These are phyloP conservation scores for Microctonus brassicae DNA, from an alignment of 2,888 invertebrate genomes.

Conservation along the genomic window DNA sequence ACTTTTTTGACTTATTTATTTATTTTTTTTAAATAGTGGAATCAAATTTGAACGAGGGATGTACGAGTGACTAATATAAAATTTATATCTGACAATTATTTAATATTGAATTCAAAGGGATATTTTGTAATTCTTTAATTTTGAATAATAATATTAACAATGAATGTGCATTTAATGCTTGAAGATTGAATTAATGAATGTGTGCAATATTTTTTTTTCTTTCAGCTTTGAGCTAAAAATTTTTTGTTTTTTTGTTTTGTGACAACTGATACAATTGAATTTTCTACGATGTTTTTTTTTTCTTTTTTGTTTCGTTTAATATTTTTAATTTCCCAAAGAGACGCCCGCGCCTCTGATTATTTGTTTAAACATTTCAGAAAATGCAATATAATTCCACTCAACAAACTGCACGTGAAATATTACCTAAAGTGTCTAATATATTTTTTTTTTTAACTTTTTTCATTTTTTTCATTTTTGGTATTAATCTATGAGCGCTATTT, in stretches of 20 bases:
- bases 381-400: not conserved
- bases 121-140: not conserved
- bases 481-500: constrained; percentile 34
- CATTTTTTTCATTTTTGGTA: constrained; percentile 17
- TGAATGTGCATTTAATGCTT: not conserved
- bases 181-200: constrained; percentile 25
- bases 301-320: not conserved
- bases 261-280: not conserved
- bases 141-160: constrained; percentile 1
- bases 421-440: not conserved
- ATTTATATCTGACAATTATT: not conserved
- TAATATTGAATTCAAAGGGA: not conserved
- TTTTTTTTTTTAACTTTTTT: not conserved
- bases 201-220: not conserved
- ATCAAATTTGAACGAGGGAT: not conserved
- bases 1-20: not conserved
- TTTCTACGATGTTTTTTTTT: not conserved
- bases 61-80: constrained; percentile 1
- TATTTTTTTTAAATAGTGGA: not conserved
- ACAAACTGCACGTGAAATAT: not conserved
- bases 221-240: not conserved
- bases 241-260: not conserved
- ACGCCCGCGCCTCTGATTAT: constrained; percentile 32
- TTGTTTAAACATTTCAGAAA: not conserved
- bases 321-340: too few species aligned